These are phyloP conservation scores for Jordanella pulchra DNA, from an alignment of 2,797 vertebrate species.

Conservation along the genomic window DNA sequence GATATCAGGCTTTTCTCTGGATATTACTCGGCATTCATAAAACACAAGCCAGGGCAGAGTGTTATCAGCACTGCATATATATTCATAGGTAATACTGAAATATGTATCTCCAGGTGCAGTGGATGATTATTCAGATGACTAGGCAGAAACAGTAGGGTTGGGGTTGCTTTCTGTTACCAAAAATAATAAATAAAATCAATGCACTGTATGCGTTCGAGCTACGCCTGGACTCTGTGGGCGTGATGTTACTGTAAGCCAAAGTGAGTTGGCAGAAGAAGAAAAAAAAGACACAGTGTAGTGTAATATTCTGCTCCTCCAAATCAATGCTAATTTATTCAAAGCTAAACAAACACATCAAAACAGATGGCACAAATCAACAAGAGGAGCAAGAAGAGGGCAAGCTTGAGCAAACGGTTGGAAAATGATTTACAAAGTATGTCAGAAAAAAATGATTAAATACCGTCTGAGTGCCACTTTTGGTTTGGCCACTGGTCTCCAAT, in stretches of 20 bases:
- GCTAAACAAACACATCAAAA: constrained; percentile 39
- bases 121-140: constrained; percentile 22
- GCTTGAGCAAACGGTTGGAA: constrained; percentile 37
- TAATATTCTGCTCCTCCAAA: constrained; percentile 46
- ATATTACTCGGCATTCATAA: constrained; percentile 19
- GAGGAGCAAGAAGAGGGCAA: constrained; percentile 6
- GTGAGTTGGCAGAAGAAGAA: constrained; percentile 40
- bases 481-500: constrained; percentile 58
- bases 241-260: constrained; percentile 58
- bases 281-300: constrained; percentile 32
- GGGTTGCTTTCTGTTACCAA: constrained; percentile 38
- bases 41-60: constrained; percentile 23
- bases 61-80: constrained; percentile 13
- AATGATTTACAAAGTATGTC: constrained; percentile 13
- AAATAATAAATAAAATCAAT: constrained; percentile 57
- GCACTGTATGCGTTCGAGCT: constrained; percentile 54
- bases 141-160: constrained; percentile 35
- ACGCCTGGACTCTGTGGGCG: constrained; percentile 52
- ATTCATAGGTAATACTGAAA: constrained; percentile 2
- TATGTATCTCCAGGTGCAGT: neutral
- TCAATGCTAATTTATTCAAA: constrained; percentile 30
- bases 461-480: constrained; percentile 61
- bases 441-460: constrained; percentile 51
- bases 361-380: constrained; percentile 22
- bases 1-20: constrained; percentile 14